phyloP scores from a whole-genome alignment of 1,140 invertebrate genomes.

The Drosophila suzukii region DNA sequence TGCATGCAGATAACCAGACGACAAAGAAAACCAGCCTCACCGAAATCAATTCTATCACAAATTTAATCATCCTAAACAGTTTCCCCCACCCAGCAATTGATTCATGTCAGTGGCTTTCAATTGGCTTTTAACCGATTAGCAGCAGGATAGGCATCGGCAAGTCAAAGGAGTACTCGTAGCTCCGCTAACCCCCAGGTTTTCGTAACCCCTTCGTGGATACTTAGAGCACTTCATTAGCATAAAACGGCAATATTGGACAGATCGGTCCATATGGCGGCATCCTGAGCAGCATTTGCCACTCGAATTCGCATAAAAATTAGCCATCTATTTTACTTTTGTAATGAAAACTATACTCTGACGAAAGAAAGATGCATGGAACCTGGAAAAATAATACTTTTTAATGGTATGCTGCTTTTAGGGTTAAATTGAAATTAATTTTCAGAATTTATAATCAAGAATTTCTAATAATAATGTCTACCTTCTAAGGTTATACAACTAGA shows the following conservation, averaged over 20 bases:
- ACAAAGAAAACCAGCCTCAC: slow-evolving; percentile 26
- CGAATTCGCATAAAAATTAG: slow-evolving; percentile 29
- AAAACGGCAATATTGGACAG: slow-evolving; percentile 71
- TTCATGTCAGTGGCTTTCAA: slow-evolving; percentile 79
- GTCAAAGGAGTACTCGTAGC: slow-evolving; percentile 10
- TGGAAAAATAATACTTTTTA: no score
- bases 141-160: neutral
- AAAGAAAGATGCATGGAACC: neutral
- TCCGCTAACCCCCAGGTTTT: neutral
- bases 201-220: slow-evolving; percentile 59
- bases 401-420: neutral
- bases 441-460: no score
- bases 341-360: neutral
- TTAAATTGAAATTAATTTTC: neutral
- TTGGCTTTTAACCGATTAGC: slow-evolving; percentile 77
- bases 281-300: neutral
- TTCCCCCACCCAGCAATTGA: slow-evolving; percentile 54
- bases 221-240: slow-evolving; percentile 65
- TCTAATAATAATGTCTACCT: no score
- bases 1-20: slow-evolving; percentile 1
- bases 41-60: slow-evolving; percentile 77
- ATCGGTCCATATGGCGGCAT: slow-evolving; percentile 38
- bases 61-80: slow-evolving; percentile 81
- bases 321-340: neutral
- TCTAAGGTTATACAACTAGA: no score